These are phyloP conservation scores for Smithornis capensis DNA, from an alignment of 2,113 vertebrate species.

Conservation along the genomic window DNA sequence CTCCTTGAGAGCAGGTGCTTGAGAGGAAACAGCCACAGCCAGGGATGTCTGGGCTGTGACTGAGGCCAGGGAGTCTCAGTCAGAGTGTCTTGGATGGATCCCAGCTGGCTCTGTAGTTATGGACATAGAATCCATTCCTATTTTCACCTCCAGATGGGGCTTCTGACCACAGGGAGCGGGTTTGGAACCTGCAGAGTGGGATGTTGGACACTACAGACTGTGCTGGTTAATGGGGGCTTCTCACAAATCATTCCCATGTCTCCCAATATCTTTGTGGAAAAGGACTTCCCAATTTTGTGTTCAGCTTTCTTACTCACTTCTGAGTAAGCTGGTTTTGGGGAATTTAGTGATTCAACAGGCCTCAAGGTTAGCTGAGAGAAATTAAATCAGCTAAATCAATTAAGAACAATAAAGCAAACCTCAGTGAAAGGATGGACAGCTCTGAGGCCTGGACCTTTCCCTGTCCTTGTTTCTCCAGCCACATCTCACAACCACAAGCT, in stretches of 20 bases:
- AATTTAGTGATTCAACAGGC: not conserved
- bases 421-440: not conserved
- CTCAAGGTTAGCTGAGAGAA: not conserved
- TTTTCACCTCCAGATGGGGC: constrained; percentile 45
- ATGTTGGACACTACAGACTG: accelerated
- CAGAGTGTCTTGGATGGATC: not conserved
- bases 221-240: not conserved
- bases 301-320: not conserved
- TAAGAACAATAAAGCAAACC: not conserved
- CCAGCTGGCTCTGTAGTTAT: not conserved
- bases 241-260: not conserved
- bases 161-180: not conserved
- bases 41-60: not conserved
- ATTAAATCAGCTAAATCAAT: not conserved
- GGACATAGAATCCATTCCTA: not conserved
- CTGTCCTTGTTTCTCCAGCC: not conserved
- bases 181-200: not conserved
- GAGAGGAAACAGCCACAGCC: not conserved
- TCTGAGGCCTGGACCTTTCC: not conserved
- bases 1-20: not conserved
- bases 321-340: not conserved
- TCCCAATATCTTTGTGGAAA: not conserved
- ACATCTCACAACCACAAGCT: not conserved
- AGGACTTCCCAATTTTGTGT: not conserved
- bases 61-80: not conserved